A percentile compares a stretch with the other conserved stretches of the same genome.
phyloP scores from a whole-genome alignment of 1,140 invertebrate genomes.

The Pachyrhynchus sulphureomaculatus region DNA sequence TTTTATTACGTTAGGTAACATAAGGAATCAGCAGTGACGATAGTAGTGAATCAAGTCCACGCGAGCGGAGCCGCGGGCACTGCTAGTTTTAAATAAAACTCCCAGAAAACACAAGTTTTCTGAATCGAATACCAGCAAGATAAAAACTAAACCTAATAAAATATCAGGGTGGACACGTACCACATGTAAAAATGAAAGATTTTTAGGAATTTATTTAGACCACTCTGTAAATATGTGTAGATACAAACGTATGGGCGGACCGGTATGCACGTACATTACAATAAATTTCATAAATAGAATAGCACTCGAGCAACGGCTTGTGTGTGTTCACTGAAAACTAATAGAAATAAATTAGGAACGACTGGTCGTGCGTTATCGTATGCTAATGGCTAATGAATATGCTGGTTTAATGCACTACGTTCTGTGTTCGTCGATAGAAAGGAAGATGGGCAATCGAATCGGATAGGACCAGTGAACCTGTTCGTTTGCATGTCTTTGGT shows the following conservation, averaged over 20 bases:
- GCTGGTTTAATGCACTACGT: slow-evolving; percentile 14
- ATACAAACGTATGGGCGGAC: slow-evolving; percentile 33
- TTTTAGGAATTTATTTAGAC: neutral
- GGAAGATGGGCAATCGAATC: neutral
- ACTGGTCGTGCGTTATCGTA: slow-evolving; percentile 16
- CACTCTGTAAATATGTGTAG: neutral
- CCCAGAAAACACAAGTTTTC: no score
- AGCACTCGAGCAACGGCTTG: slow-evolving; percentile 11
- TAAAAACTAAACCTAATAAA: no score
- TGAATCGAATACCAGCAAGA: no score
- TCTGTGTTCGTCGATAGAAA: neutral
- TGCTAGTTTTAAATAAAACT: no score
- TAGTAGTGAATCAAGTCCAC: no score
- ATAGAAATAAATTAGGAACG: slow-evolving; percentile 27
- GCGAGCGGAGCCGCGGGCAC: no score
- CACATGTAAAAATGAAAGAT: neutral
- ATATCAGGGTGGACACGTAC: no score
- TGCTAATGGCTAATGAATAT: slow-evolving; percentile 29
- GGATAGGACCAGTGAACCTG: neutral
- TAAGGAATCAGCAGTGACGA: no score
- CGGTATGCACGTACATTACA: slow-evolving; percentile 31
- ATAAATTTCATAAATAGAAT: slow-evolving; percentile 34
- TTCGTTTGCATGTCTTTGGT: no score
- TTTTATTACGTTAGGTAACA: no score
- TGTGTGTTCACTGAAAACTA: slow-evolving; percentile 22